Evolutionary conservation across 2,888 invertebrate species (phyloP).

Genomic region (Drosophila anomelani): DNA sequence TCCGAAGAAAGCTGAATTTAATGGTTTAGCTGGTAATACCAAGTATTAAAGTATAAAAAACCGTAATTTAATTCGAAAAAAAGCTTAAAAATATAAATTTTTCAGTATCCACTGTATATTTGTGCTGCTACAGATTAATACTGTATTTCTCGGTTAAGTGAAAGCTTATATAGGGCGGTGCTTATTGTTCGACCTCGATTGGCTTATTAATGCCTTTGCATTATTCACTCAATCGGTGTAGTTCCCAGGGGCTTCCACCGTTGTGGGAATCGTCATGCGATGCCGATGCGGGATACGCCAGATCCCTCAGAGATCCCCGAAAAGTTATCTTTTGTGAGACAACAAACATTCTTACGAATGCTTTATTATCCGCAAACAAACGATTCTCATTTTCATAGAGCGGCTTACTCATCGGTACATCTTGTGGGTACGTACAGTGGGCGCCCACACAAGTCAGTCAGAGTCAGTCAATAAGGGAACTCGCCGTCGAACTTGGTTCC

Average conservation of each 20-base stretch:
- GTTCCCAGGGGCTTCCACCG: slow-evolving; percentile 17
- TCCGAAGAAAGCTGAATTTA: not conserved
- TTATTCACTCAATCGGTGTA: slow-evolving; percentile 30
- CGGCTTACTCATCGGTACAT: slow-evolving; percentile 50
- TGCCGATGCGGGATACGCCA: slow-evolving; percentile 3
- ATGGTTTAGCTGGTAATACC: not conserved
- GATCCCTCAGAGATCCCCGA: slow-evolving; percentile 24
- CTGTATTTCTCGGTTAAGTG: slow-evolving; percentile 1
- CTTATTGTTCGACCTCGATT: slow-evolving; percentile 29
- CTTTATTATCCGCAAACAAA: slow-evolving; percentile 52
- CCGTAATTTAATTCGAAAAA: not conserved
- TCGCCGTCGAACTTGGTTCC: slow-evolving; percentile 58
- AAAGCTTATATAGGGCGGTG: slow-evolving; percentile 4
- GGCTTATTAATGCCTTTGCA: slow-evolving; percentile 13
- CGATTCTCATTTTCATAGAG: slow-evolving; percentile 49
- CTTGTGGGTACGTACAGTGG: not conserved
- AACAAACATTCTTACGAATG: slow-evolving; percentile 25
- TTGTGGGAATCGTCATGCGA: slow-evolving; percentile 19
- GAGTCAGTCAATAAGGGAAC: slow-evolving; percentile 34
- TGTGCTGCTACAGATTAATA: not conserved
- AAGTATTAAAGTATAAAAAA: not conserved
- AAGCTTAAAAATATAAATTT: not conserved
- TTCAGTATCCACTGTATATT: not conserved
- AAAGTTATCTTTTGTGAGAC: slow-evolving; percentile 6
- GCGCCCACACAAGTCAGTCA: slow-evolving; percentile 31